A percentile compares a stretch with the other conserved stretches of the same genome.
Evolutionary conservation across 2,797 vertebrate species (phyloP).

Genomic region (Glyptemys insculpta): DNA sequence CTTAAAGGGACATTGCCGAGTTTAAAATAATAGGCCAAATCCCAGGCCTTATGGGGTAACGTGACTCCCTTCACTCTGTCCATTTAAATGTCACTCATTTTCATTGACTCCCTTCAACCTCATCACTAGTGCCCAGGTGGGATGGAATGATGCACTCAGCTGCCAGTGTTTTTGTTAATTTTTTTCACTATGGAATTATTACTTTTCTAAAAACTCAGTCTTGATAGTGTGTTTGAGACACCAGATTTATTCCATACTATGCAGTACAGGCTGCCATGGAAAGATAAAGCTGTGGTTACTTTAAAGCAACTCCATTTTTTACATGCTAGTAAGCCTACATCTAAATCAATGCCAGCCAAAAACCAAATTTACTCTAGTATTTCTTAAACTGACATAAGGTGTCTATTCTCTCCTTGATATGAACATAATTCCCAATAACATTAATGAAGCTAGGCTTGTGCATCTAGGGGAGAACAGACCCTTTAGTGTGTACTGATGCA

Average conservation of each 20-base stretch:
- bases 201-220: conserved; percentile 17
- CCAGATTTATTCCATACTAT: background rate
- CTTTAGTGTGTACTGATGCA: background rate
- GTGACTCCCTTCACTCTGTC: background rate
- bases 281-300: conserved; percentile 51
- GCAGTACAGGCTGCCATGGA: conserved; percentile 23
- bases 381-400: background rate
- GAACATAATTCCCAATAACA: background rate
- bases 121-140: background rate
- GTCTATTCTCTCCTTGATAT: accelerated
- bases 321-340: background rate
- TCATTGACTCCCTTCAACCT: background rate
- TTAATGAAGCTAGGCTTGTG: background rate
- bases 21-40: background rate
- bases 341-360: background rate
- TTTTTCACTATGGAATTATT: conserved; percentile 3
- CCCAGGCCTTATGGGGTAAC: background rate
- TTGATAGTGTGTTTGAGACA: background rate
- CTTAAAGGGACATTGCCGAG: background rate
- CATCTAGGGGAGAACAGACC: background rate
- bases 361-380: background rate
- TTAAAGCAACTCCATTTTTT: conserved; percentile 17
- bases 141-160: background rate
- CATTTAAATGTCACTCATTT: background rate
- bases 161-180: conserved; percentile 1